Base-by-base conservation (phyloP, 2,888 invertebrate species). In the Lasius platythorax region DNA sequence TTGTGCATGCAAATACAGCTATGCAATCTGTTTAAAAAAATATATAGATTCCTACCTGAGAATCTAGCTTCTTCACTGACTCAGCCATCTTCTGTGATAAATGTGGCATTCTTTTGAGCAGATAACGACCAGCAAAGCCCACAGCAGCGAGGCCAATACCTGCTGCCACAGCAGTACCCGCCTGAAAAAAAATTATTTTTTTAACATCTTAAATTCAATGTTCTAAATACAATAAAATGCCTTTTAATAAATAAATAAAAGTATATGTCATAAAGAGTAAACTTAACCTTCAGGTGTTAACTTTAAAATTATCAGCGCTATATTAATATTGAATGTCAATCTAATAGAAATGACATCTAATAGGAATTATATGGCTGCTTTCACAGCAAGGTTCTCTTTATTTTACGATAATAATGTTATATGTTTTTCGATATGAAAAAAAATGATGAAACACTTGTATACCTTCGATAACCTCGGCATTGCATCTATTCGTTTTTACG, bases 61-160 rank as follows among this genome's bases (percentile, higher is more conserved):
- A 96, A 95, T 98, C 98, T 92, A 98, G 96, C 94, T 97, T 98
- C 95, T 97, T 98, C 72, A 98, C 95, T 5, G 98, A 97, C 95
- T 98, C 98, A 12, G 97, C 96, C 95, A 98, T 96, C 93, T 97
- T 97, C 90, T 96, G 96, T 0, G 97, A 96, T 89, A 98, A 96
- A 91, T 96, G 96, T 6, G 98, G 98, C 95, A 98, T 96, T 93
- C 97, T 97, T 91, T 97, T 96, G 9, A 98, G 90, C 1, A 97
- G 93, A 93, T 97, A 98, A 87, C 98, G 97, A 0, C 99, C 99
- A 56, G 97, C 97, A 95, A 98, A 99, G 8, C 99, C 99, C 6
- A 98, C 96, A 1, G 97, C 98, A 15, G 99, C 99, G 93, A 99
- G 95, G 0, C 99, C 98, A 61, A 99, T 95, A 3, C 99, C 99